Percentiles rank a stretch among this genome's conserved stretches.
These are phyloP conservation scores for Andrena flavipes DNA, from an alignment of 2,888 invertebrate species.

Conservation along the genomic window DNA sequence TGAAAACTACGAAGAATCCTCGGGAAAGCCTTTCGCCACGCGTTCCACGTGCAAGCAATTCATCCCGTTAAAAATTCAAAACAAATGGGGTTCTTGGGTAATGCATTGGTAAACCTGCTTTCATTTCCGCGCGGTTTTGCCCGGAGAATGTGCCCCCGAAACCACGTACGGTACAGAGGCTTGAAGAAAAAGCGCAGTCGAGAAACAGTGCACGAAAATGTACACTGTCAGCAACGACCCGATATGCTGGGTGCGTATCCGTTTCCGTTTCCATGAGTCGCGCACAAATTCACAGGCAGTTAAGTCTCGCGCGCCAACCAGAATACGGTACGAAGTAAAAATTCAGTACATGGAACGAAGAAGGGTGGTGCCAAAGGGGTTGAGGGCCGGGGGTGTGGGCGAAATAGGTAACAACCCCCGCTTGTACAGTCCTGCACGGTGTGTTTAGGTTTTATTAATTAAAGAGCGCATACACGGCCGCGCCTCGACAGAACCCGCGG, in stretches of 20 bases:
- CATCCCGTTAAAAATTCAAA: no score
- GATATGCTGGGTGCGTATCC: not conserved
- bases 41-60: no score
- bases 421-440: not conserved
- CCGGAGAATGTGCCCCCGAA: not conserved
- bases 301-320: slow-evolving; percentile 10
- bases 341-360: slow-evolving; percentile 7
- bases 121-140: not conserved
- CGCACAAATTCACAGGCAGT: slow-evolving; percentile 32
- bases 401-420: no score
- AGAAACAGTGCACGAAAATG: slow-evolving; percentile 1
- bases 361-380: not conserved
- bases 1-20: no score
- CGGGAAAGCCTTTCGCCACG: no score
- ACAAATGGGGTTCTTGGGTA: not conserved
- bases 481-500: slow-evolving; percentile 33
- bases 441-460: slow-evolving; percentile 51
- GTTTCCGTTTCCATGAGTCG: slow-evolving; percentile 24
- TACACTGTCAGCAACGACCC: not conserved
- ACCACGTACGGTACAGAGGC: no score
- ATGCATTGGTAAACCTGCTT: slow-evolving; percentile 1
- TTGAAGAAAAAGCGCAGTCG: no score
- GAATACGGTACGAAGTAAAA: slow-evolving; percentile 7
- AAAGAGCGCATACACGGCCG: slow-evolving; percentile 26
- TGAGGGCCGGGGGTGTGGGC: not conserved